Evolutionary conservation across 1,140 invertebrate species (phyloP).

Genomic region (Macrosteles quadrilineatus): DNA sequence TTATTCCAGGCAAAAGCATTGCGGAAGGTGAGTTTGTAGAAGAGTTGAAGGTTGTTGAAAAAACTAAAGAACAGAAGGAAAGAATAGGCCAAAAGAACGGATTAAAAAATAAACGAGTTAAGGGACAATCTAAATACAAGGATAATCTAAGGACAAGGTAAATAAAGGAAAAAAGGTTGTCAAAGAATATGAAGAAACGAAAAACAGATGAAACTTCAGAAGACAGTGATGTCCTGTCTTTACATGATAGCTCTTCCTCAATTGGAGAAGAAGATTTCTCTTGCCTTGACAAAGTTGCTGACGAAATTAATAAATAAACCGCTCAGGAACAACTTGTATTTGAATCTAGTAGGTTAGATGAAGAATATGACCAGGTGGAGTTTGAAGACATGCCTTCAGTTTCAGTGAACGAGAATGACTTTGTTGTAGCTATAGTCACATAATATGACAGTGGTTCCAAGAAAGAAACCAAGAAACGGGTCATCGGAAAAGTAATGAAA

Average conservation of each 20-base stretch:
- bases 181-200: background rate
- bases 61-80: conserved; percentile 5
- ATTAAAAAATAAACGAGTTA: background rate
- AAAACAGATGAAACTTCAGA: conserved; percentile 21
- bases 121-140: background rate
- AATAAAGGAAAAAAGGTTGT: background rate
- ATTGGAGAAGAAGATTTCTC: conserved; percentile 29
- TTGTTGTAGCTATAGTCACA: conserved; percentile 27
- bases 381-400: background rate
- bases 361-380: background rate
- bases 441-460: conserved; percentile 20
- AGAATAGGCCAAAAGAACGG: conserved; percentile 15
- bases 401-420: conserved; percentile 25
- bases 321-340: background rate
- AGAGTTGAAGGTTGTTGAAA: background rate
- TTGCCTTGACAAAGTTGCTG: conserved; percentile 11
- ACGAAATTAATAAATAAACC: conserved; percentile 9
- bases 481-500: conserved; percentile 22
- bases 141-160: background rate
- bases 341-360: background rate
- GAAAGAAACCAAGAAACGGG: conserved; percentile 17
- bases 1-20: conserved; percentile 26
- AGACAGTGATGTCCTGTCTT: conserved; percentile 24
- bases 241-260: conserved; percentile 26
- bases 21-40: conserved; percentile 10